Evolutionary conservation across 2,888 invertebrate species (phyloP).

Genomic region (Caenorhabditis uteleia): DNA sequence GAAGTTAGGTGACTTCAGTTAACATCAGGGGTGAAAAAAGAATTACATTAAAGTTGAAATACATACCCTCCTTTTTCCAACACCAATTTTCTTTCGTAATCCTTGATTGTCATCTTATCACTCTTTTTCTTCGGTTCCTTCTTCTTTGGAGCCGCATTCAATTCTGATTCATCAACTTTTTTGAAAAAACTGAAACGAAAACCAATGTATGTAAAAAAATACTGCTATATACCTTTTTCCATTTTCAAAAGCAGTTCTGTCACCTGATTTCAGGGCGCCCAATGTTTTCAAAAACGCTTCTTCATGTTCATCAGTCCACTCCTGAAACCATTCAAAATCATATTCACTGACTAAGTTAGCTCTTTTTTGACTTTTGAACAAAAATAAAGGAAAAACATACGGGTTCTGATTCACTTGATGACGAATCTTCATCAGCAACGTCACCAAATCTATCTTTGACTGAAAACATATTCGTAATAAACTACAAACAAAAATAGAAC

Average conservation of each 20-base stretch:
- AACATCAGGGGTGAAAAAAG: background rate
- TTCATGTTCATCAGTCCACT: conserved; percentile 79
- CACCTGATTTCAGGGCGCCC: conserved; percentile 78
- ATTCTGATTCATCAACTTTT: conserved; percentile 1
- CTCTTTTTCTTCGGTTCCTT: conserved; percentile 69
- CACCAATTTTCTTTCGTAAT: conserved; percentile 82
- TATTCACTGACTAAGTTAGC: background rate
- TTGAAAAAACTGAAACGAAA: conserved; percentile 4
- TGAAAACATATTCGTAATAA: conserved; percentile 19
- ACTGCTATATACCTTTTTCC: conserved; percentile 16
- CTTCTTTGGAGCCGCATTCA: conserved; percentile 17
- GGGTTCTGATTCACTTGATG: conserved; percentile 72
- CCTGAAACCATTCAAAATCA: conserved; percentile 67
- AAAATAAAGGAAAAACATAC: conserved; percentile 11
- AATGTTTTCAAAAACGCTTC: conserved; percentile 87
- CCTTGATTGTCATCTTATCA: conserved; percentile 78
- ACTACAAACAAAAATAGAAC: conserved; percentile 15
- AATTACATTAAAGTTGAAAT: background rate
- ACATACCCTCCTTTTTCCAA: conserved; percentile 77
- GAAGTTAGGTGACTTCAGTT: background rate
- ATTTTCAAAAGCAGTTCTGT: conserved; percentile 15
- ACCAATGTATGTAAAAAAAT: background rate
- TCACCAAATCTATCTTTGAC: conserved; percentile 65
- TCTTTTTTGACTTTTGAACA: no score
- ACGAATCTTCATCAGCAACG: conserved; percentile 71